These are phyloP conservation scores for Ptychadena robeensis DNA, from an alignment of 2,797 vertebrate genomes.

Conservation along the genomic window DNA sequence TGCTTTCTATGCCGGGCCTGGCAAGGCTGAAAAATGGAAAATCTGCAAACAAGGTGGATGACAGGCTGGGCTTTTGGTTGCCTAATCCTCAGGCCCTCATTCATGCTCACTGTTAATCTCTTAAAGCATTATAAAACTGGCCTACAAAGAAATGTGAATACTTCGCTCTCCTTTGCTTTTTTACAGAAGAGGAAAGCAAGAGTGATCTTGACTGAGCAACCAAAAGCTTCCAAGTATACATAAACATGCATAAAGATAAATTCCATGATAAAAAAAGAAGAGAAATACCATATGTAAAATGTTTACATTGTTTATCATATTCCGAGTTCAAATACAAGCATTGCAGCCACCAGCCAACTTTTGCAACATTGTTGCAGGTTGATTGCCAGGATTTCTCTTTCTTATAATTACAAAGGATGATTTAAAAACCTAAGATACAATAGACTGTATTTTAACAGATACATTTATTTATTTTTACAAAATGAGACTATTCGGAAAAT, in stretches of 20 bases:
- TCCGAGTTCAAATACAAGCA: too few relatives aligned
- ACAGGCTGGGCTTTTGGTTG: constrained; percentile 78
- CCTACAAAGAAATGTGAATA: constrained; percentile 86
- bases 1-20: constrained; percentile 74
- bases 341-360: not conserved
- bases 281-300: too few relatives aligned
- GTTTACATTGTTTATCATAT: too few relatives aligned
- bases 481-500: too few relatives aligned
- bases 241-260: not conserved
- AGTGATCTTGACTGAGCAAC: constrained; percentile 78
- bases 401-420: too few relatives aligned
- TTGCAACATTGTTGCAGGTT: not conserved
- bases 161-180: constrained; percentile 74
- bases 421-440: too few relatives aligned
- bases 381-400: too few relatives aligned
- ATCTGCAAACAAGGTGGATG: constrained; percentile 83
- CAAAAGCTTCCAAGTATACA: constrained; percentile 24
- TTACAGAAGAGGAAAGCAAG: constrained; percentile 80
- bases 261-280: too few relatives aligned
- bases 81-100: constrained; percentile 93
- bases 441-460: not conserved
- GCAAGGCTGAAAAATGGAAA: constrained; percentile 80
- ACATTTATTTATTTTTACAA: not conserved
- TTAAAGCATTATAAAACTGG: constrained; percentile 86
- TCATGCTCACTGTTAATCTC: constrained; percentile 98